Evolutionary conservation across 2,797 vertebrate genomes (phyloP), one percentile per base, ranked within the genome.

Genomic region (Novumbra hubbsi): DNA sequence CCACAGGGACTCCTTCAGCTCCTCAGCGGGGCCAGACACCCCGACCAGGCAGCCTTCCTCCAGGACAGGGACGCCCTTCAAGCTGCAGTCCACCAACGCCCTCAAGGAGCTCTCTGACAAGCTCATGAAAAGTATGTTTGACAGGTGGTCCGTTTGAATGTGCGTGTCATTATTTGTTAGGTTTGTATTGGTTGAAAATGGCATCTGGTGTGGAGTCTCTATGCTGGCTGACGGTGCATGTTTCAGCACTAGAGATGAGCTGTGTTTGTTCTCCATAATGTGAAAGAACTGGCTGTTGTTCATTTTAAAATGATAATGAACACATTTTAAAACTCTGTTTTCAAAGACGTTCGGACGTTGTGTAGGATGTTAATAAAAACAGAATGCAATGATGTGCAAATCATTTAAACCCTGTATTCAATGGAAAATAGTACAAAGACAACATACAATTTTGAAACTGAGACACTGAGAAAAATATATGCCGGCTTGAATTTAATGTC

Each of bases 51-150:
- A 90, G 84, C 3, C 83, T 0, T 73, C 89, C 17, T 95, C 96
- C 88, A 95, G 85, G 92, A 92, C 94, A 4, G 90, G 91, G 11
- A 92, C 93, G 45, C 94, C 96, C 64, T 90, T 83, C 70, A 95
- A 95, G 88, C 90, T 84, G 81, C 96, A 91, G 87, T 80, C 94
- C 0, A 91, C 90, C 83, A 95, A 92, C 87, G 93, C 92, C 77
- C 90, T 97, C 73, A 91, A 89, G 79, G 96, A 96, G 73, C 89
- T 98, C 80, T 98, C 96, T 2, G 95, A 94, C 87, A 97, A 95
- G 82, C 94, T 99, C 78, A 98, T 98, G 96, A 99, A 96, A 94
- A 96, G 98, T 99, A 91, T 95, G 98, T 95, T 24, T 57, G 55
- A 57, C 55, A 21, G 55, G 55, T 57, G 1, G 55, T 57, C 3